Evolutionary conservation across 2,113 vertebrate species (phyloP).

Genomic region (Aspiorhynchus laticeps): DNA sequence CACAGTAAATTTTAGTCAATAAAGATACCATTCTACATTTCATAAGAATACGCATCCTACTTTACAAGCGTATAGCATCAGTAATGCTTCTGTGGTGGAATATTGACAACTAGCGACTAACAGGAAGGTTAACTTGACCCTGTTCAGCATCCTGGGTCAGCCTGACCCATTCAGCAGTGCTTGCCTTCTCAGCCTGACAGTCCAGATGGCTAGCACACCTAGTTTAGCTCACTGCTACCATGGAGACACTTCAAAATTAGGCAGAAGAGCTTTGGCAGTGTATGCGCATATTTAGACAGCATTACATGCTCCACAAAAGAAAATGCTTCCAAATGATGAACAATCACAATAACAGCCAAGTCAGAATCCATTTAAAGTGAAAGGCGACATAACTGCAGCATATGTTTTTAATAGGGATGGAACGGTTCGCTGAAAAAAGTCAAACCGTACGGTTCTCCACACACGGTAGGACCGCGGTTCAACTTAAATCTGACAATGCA

Average conservation of each 20-base stretch:
- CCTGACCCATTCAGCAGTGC: not conserved
- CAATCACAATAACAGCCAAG: not conserved
- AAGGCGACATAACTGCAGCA: not conserved
- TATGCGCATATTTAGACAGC: not conserved
- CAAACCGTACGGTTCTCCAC: no score
- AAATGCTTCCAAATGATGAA: not conserved
- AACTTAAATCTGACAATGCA: no score
- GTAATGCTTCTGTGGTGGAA: not conserved
- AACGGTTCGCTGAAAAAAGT: no score
- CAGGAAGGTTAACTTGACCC: slow-evolving; percentile 20
- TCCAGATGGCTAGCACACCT: slow-evolving; percentile 5
- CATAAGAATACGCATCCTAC: not conserved
- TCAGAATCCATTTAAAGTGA: not conserved
- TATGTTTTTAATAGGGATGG: no score
- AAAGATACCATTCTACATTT: not conserved
- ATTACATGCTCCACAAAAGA: not conserved
- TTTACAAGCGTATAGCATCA: not conserved
- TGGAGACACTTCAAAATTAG: not conserved
- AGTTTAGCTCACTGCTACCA: slow-evolving; percentile 1
- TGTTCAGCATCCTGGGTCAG: slow-evolving; percentile 11
- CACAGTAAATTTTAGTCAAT: not conserved
- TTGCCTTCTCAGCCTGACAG: slow-evolving; percentile 11
- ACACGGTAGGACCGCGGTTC: no score
- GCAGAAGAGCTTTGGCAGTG: not conserved
- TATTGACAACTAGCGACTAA: not conserved